phyloP scores from a whole-genome alignment of 2,888 invertebrate genomes.

The Petrolisthes cinctipes region DNA sequence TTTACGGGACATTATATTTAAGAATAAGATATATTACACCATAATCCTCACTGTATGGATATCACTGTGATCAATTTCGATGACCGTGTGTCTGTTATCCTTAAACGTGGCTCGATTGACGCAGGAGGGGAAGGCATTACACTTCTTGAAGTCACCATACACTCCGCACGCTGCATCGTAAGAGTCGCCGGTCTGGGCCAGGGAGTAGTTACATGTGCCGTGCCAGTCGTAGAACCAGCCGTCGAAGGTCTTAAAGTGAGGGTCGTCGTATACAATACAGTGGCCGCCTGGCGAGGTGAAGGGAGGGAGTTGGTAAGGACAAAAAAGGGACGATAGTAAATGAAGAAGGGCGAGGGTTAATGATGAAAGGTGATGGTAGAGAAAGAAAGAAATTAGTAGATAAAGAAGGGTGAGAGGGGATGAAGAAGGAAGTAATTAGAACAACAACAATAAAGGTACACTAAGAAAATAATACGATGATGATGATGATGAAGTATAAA shows the following conservation, averaged over 20 bases:
- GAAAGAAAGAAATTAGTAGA: too few relatives aligned
- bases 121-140: constrained; percentile 12
- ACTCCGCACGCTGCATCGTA: neutral
- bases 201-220: constrained; percentile 33
- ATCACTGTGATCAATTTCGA: neutral
- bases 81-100: neutral
- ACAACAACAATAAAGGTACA: too few relatives aligned
- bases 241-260: constrained; percentile 40
- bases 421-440: too few relatives aligned
- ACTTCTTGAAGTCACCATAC: neutral
- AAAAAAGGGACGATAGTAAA: neutral
- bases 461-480: too few relatives aligned
- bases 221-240: neutral
- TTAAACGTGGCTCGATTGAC: constrained; percentile 13
- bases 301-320: too few relatives aligned
- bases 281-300: neutral
- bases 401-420: too few relatives aligned
- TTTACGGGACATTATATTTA: neutral
- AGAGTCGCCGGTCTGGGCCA: constrained; percentile 9
- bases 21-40: neutral
- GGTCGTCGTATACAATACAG: constrained; percentile 33
- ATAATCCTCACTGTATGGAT: neutral
- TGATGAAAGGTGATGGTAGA: too few relatives aligned
- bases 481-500: too few relatives aligned
- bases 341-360: neutral